Conservation (phyloP, 2,113 vertebrate species). For the Odocoileus hemionus region DNA sequence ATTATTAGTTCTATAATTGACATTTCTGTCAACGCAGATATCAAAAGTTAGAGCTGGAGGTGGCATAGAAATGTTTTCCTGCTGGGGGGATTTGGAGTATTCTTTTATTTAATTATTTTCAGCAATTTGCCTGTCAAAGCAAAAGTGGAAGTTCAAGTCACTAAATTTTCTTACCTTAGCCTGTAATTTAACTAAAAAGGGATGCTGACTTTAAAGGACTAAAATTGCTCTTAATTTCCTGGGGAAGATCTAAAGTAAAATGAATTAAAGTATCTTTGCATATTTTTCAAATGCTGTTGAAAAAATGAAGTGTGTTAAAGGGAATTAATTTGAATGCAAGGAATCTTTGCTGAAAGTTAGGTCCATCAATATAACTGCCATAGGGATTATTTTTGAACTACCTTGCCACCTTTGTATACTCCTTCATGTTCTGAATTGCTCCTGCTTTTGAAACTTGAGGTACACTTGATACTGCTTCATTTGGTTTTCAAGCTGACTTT, state of each 20-base stretch:
- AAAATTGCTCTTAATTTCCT: slow-evolving; percentile 47
- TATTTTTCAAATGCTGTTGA: slow-evolving; percentile 47
- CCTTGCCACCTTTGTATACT: neutral
- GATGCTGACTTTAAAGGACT: slow-evolving; percentile 44
- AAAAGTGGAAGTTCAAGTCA: slow-evolving; percentile 70
- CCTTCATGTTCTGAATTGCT: neutral
- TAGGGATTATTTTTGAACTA: slow-evolving; percentile 9
- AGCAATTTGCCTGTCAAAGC: slow-evolving; percentile 73
- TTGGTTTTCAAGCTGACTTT: neutral
- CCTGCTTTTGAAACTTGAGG: neutral
- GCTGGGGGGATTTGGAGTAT: slow-evolving; percentile 57
- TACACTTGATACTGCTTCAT: neutral
- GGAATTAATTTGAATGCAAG: slow-evolving; percentile 41
- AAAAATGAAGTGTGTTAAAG: slow-evolving; percentile 50
- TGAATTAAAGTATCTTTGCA: slow-evolving; percentile 54
- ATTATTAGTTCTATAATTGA: slow-evolving; percentile 68
- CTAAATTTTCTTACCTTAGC: slow-evolving; percentile 51
- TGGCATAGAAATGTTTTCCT: slow-evolving; percentile 68
- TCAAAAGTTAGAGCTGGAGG: slow-evolving; percentile 67
- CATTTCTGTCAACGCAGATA: slow-evolving; percentile 71
- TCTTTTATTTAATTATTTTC: slow-evolving; percentile 73
- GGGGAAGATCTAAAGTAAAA: slow-evolving; percentile 59
- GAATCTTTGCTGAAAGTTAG: slow-evolving; percentile 40
- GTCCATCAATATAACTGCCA: neutral
- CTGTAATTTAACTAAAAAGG: slow-evolving; percentile 64